A percentile compares a stretch with the other conserved stretches of the same genome.
These are phyloP conservation scores for Pachycephala philippinensis DNA, from an alignment of 2,113 vertebrate species.

Conservation along the genomic window DNA sequence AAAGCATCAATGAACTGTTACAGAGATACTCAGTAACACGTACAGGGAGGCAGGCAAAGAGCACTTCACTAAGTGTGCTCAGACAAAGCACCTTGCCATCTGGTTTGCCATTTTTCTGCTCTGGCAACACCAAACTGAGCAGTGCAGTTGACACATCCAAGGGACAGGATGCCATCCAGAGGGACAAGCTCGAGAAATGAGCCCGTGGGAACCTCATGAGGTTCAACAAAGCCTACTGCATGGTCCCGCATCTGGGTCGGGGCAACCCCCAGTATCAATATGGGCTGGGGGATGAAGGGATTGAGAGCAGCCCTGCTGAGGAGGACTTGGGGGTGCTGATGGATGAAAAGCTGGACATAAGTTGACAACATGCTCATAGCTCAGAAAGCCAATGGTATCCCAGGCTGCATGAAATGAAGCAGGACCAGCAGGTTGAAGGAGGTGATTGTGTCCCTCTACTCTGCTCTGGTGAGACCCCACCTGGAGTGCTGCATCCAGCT, in stretches of 20 bases:
- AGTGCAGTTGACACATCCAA: not conserved
- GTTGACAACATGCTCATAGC: not conserved
- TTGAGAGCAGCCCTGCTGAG: not conserved
- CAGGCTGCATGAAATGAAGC: not conserved
- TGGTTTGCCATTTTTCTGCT: not conserved
- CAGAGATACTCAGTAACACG: not conserved
- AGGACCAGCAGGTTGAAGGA: not conserved
- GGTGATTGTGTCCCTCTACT: not conserved
- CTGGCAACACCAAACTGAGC: not conserved
- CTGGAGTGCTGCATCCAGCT: not conserved
- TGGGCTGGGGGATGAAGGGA: not conserved
- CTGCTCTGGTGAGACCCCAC: not conserved
- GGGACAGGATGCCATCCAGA: not conserved
- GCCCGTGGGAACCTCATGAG: not conserved
- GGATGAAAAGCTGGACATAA: not conserved
- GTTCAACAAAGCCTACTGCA: not conserved
- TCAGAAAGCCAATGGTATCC: not conserved
- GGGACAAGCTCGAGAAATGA: not conserved
- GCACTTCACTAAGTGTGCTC: not conserved
- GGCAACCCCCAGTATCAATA: not conserved
- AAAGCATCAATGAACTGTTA: not conserved
- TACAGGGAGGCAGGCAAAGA: not conserved
- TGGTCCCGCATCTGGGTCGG: not conserved
- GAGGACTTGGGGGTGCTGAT: not conserved
- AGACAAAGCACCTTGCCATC: not conserved